A percentile compares a stretch with the other conserved stretches of the same genome.
Evolutionary conservation across 1,140 invertebrate genomes (phyloP).

Genomic region (Eupeodes corollae): DNA sequence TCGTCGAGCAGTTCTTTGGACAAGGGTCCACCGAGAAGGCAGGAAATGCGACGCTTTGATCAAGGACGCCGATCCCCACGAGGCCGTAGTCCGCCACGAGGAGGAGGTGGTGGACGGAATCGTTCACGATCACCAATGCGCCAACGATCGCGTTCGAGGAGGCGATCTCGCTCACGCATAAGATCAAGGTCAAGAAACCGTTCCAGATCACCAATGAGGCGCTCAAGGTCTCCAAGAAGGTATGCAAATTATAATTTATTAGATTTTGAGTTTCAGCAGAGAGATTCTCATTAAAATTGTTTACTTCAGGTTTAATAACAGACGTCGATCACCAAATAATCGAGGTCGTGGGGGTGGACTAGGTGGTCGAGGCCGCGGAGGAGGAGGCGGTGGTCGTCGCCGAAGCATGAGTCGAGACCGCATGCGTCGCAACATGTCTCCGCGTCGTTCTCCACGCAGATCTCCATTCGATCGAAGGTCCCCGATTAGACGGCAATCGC

Average conservation of each 20-base stretch:
- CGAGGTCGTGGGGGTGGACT: constrained; percentile 17
- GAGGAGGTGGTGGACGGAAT: constrained; percentile 21
- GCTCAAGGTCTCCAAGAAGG: constrained; percentile 31
- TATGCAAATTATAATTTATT: constrained; percentile 6
- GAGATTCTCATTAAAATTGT: constrained; percentile 1
- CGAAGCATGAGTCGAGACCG: constrained; percentile 10
- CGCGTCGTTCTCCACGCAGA: constrained; percentile 17
- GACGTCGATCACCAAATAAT: constrained; percentile 27
- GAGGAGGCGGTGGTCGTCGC: neutral
- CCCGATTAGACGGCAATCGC: constrained; percentile 10
- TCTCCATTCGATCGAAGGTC: constrained; percentile 27
- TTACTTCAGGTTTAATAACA: constrained; percentile 19
- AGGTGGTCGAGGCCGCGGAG: constrained; percentile 9
- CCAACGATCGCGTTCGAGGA: constrained; percentile 27
- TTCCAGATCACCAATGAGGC: constrained; percentile 30
- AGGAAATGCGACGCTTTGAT: constrained; percentile 19
- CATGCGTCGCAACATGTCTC: constrained; percentile 6
- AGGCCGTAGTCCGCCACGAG: constrained; percentile 22
- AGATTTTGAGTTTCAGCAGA: constrained; percentile 1
- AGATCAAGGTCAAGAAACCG: constrained; percentile 29
- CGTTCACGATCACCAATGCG: constrained; percentile 10
- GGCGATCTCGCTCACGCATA: constrained; percentile 10
- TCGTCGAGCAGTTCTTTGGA: constrained; percentile 48
- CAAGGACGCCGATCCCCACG: constrained; percentile 17
- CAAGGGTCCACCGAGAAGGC: constrained; percentile 1